Evolutionary conservation across 1,140 invertebrate species (phyloP), one percentile per base, ranked within the genome.

Genomic region (Protaetia brevitarsis): DNA sequence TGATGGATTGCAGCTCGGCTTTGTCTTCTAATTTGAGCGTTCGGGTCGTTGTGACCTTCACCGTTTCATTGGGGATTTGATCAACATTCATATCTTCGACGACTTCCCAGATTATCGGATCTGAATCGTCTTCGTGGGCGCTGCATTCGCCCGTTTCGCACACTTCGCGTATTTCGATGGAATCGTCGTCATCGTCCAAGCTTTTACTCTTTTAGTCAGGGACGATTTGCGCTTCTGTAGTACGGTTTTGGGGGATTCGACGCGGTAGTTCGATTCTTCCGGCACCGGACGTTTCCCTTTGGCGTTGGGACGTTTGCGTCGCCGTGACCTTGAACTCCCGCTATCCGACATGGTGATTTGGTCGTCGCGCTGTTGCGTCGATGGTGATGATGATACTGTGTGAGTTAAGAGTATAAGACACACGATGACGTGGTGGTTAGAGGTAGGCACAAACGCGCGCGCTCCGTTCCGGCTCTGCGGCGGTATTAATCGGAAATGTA

Each of bases 161-260:
- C 7, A 85, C 72, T 76, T 85, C 83, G 70, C 80, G 74, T 31
- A 85, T 85, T 70, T 74, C 75, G 3, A 83, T 6, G 31, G 70
- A 73, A 64, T 84, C 83, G n/a, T n/a, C n/a, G 63, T 84, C 82
- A 70, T 83, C 80, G 71, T 85, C 83, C 30, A 83, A 77, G 75
- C 83, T 85, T 73, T 81, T 82, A 72, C 83, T 84, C 79, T 85
- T 84, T n/a, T n/a, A n/a, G n/a, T n/a, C n/a, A n/a, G n/a, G n/a
- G 30, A 60, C 19, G 26, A 69, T 69, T 66, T 69, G 65, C 16
- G 62, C 19, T 67, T 71, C 72, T 51, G 67, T 36, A 72, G 59
- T 8, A 69, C 30, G 57, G 71, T 65, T 69, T 82, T 78, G 34
- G 83, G 83, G 68, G 79, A 79, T 79, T 85, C 82, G 3, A 84